Conservation (phyloP, 1,140 invertebrate genomes). For the Heliothis virescens region DNA sequence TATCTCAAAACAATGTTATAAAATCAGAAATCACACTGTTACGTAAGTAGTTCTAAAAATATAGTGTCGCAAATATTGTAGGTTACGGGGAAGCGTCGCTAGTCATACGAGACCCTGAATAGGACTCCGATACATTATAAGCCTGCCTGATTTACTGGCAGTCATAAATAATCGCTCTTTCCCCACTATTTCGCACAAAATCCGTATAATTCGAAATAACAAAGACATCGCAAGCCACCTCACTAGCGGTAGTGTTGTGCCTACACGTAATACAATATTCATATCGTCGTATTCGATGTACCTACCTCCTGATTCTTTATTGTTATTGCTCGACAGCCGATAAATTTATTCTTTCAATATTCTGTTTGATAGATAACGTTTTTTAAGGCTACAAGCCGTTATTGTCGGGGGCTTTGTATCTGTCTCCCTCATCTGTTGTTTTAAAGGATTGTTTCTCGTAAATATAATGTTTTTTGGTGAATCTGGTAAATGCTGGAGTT, state of each 20-base stretch:
- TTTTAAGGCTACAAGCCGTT: conserved; percentile 44
- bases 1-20: background rate
- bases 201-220: conserved; percentile 65
- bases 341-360: conserved; percentile 51
- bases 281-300: conserved; percentile 51
- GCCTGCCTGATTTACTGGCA: conserved; percentile 61
- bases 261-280: conserved; percentile 56
- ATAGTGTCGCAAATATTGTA: conserved; percentile 55
- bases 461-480: background rate
- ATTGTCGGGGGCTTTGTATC: conserved; percentile 31
- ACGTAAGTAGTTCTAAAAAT: conserved; percentile 55
- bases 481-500: background rate
- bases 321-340: conserved; percentile 47
- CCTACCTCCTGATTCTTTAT: conserved; percentile 55
- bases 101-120: conserved; percentile 52
- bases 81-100: background rate
- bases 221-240: conserved; percentile 56
- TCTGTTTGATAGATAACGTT: conserved; percentile 36
- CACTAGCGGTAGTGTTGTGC: conserved; percentile 29
- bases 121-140: conserved; percentile 65
- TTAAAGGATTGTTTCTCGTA: background rate
- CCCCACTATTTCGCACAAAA: conserved; percentile 63
- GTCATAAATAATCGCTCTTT: conserved; percentile 64
- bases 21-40: conserved; percentile 48
- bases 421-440: background rate